Evolutionary conservation across 2,888 invertebrate genomes (phyloP).

Genomic region (Phalera bucephala): DNA sequence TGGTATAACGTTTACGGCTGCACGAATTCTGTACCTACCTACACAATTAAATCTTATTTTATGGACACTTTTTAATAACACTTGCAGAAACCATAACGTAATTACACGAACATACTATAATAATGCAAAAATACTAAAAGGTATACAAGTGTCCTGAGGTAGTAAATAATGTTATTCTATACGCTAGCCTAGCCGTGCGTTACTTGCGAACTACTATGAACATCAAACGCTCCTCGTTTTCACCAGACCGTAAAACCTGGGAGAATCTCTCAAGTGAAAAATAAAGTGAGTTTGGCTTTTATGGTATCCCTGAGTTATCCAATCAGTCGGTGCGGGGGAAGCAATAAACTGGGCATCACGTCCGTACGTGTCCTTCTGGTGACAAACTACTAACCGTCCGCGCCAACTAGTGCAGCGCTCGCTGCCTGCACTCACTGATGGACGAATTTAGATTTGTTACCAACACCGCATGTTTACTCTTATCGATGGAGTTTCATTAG

Average conservation of each 20-base stretch:
- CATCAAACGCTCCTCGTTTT: constrained; percentile 12
- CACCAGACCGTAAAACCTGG: constrained; percentile 20
- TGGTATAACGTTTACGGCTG: too few relatives aligned
- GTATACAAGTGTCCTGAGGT: constrained; percentile 19
- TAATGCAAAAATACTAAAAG: constrained; percentile 17
- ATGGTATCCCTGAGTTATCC: too few relatives aligned
- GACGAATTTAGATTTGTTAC: constrained; percentile 64
- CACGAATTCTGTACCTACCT: too few relatives aligned
- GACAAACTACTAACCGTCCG: constrained; percentile 45
- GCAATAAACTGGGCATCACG: constrained; percentile 70
- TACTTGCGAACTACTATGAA: constrained; percentile 19
- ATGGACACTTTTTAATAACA: too few relatives aligned
- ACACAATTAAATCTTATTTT: too few relatives aligned
- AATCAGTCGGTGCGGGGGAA: too few relatives aligned
- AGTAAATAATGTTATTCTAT: constrained; percentile 34
- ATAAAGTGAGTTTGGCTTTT: constrained; percentile 41
- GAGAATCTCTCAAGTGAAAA: constrained; percentile 26
- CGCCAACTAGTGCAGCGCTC: constrained; percentile 37
- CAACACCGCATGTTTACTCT: constrained; percentile 44
- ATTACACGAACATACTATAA: neutral
- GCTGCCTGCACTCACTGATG: constrained; percentile 51
- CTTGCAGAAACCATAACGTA: neutral
- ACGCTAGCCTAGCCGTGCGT: constrained; percentile 26
- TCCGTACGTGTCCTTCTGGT: constrained; percentile 52
- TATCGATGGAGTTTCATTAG: constrained; percentile 41